Conservation (phyloP, 2,797 vertebrate genomes). For the Amniataba percoides region DNA sequence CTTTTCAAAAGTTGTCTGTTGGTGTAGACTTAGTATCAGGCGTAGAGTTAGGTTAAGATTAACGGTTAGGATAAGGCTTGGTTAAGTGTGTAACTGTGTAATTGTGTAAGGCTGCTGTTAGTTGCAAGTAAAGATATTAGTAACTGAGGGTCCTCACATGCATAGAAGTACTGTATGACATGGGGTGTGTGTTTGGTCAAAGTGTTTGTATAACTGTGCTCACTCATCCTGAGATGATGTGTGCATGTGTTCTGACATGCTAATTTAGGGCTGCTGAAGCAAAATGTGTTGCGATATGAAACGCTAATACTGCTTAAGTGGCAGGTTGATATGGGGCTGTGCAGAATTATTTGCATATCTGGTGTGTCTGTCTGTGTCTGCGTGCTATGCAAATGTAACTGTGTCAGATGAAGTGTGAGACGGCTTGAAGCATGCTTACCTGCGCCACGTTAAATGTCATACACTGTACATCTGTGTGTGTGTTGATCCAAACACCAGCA, state of each 20-base stretch:
- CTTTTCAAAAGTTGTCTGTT: neutral
- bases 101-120: neutral
- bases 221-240: neutral
- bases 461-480: neutral
- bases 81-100: neutral
- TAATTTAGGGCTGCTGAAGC: constrained; percentile 6
- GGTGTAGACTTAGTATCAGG: neutral
- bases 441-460: constrained; percentile 24
- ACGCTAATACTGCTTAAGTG: constrained; percentile 30
- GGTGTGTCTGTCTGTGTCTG: neutral
- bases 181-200: neutral
- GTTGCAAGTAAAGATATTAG: neutral
- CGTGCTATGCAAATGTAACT: constrained; percentile 34
- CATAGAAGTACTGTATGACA: too few species aligned
- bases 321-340: constrained; percentile 1
- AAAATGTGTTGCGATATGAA: constrained; percentile 24
- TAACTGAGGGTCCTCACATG: too few species aligned
- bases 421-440: constrained; percentile 27
- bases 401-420: constrained; percentile 46
- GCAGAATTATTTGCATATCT: constrained; percentile 29
- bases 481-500: neutral
- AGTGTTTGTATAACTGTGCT: neutral
- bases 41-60: neutral
- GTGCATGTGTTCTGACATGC: constrained; percentile 6
- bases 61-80: too few species aligned